A percentile compares a stretch with the other conserved stretches of the same genome.
Evolutionary conservation across 2,113 vertebrate genomes (phyloP).

Genomic region (Myotis brandtii): DNA sequence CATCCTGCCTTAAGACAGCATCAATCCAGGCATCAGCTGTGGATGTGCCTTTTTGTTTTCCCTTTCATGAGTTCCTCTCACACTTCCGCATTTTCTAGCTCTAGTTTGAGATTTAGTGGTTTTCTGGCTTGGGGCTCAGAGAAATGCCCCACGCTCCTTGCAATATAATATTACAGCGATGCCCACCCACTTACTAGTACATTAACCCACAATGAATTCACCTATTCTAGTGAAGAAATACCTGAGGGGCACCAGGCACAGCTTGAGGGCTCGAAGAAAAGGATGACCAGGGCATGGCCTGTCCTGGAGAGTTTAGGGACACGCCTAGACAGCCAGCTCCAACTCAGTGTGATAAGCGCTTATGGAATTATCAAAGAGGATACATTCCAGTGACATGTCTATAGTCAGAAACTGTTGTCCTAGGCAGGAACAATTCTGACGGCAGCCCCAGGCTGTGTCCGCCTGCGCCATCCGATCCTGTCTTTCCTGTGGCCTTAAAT

Average conservation of each 20-base stretch:
- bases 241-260: neutral
- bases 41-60: neutral
- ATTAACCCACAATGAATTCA: neutral
- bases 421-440: slow-evolving; percentile 27
- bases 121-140: neutral
- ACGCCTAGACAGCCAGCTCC: neutral
- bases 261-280: neutral
- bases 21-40: neutral
- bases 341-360: neutral
- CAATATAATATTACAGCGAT: neutral
- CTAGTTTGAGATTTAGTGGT: neutral
- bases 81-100: neutral
- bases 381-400: neutral
- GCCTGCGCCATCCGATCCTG: neutral
- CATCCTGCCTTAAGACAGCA: neutral
- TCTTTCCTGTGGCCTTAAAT: slow-evolving; percentile 18
- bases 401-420: neutral
- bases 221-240: neutral
- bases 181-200: neutral
- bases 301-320: neutral
- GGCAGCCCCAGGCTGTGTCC: neutral
- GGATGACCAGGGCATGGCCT: neutral
- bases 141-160: neutral
- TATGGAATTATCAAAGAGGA: neutral
- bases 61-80: neutral